Evolutionary conservation across 1,140 invertebrate species (phyloP).

Genomic region (Drosophila lacteicornis): DNA sequence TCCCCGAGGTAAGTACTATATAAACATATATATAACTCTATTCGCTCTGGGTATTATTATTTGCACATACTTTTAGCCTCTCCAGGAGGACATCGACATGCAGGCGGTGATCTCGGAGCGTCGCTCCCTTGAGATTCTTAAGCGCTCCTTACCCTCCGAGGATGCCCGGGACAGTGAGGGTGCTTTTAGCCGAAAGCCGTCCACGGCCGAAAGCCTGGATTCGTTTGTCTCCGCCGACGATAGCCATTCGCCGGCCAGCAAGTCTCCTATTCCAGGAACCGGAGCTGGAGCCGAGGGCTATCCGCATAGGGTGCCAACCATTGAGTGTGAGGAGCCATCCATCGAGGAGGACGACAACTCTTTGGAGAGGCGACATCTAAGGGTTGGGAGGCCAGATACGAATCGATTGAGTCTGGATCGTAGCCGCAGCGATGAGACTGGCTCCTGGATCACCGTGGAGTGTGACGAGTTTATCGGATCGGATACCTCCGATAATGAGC

Average conservation of each 20-base stretch:
- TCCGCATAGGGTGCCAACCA: slow-evolving; percentile 80
- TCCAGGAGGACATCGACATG: slow-evolving; percentile 86
- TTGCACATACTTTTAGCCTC: slow-evolving; percentile 20
- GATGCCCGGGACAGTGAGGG: slow-evolving; percentile 81
- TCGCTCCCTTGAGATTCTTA: slow-evolving; percentile 86
- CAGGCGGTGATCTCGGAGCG: slow-evolving; percentile 87
- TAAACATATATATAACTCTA: not conserved
- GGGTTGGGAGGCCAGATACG: slow-evolving; percentile 69
- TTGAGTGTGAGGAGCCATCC: slow-evolving; percentile 82
- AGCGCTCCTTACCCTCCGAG: slow-evolving; percentile 79
- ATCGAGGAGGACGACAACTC: slow-evolving; percentile 81
- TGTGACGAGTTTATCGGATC: slow-evolving; percentile 87
- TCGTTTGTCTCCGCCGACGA: slow-evolving; percentile 85
- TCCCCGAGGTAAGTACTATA: slow-evolving; percentile 41
- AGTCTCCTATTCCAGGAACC: slow-evolving; percentile 67
- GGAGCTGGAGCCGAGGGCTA: slow-evolving; percentile 59
- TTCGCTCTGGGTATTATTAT: not conserved
- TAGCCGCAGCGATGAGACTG: slow-evolving; percentile 87
- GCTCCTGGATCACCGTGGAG: slow-evolving; percentile 87
- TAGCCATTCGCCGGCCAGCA: slow-evolving; percentile 75
- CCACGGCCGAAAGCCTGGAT: slow-evolving; percentile 87
- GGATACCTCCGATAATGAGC: slow-evolving; percentile 85
- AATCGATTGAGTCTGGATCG: slow-evolving; percentile 81
- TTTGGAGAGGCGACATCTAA: slow-evolving; percentile 66
- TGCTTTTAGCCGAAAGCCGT: slow-evolving; percentile 83